Evolutionary conservation across 2,113 vertebrate genomes (phyloP).

Genomic region (Spermophilus dauricus): DNA sequence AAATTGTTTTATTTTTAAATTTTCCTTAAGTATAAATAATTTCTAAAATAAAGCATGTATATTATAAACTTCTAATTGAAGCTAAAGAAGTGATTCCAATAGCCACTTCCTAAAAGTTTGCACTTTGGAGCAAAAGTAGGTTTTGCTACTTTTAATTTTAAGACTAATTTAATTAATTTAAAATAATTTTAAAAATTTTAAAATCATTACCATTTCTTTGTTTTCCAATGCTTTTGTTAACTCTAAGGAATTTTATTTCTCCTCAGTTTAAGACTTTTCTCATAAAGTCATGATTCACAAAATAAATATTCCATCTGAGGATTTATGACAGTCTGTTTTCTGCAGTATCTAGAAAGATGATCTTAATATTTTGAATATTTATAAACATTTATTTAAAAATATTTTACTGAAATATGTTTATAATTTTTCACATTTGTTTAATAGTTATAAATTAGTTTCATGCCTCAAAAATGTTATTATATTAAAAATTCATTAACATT

Average conservation of each 20-base stretch:
- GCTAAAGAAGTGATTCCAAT: slow-evolving; percentile 13
- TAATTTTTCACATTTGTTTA: slow-evolving; percentile 17
- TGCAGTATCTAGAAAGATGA: not conserved
- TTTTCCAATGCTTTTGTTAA: slow-evolving; percentile 49
- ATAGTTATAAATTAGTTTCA: slow-evolving; percentile 1
- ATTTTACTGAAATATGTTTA: slow-evolving; percentile 8
- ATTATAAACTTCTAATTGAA: slow-evolving; percentile 44
- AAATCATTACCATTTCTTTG: slow-evolving; percentile 19
- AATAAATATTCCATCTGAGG: slow-evolving; percentile 54
- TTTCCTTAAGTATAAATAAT: slow-evolving; percentile 31
- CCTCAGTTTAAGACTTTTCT: slow-evolving; percentile 11
- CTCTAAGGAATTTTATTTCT: slow-evolving; percentile 4
- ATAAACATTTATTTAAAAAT: not conserved
- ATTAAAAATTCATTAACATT: slow-evolving; percentile 46
- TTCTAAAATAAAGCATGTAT: slow-evolving; percentile 42
- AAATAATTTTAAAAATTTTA: not conserved
- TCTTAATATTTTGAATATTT: not conserved
- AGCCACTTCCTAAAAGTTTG: not conserved
- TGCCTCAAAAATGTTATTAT: not conserved
- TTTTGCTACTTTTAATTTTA: not conserved
- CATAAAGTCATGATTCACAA: slow-evolving; percentile 17
- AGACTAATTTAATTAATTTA: too few relatives aligned
- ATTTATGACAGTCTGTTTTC: not conserved
- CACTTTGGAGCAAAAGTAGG: not conserved
- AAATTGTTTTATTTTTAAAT: slow-evolving; percentile 12